Conservation (phyloP, 2,797 vertebrate species). For the Pseudomugil tenellus region DNA sequence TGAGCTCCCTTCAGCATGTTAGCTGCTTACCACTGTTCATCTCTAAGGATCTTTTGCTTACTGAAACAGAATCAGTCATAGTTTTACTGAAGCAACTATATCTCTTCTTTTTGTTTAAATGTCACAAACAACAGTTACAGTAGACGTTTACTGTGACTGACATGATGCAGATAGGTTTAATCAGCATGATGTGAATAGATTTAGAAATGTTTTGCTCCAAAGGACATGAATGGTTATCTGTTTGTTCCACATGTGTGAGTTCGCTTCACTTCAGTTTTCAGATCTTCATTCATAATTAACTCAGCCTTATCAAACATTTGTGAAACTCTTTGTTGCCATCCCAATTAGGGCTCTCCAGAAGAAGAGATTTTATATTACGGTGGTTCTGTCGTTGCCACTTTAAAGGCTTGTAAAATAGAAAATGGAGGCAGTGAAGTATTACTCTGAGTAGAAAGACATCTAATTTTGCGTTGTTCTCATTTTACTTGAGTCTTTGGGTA, state of each 20-base stretch:
- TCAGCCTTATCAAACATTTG: not conserved
- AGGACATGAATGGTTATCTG: not conserved
- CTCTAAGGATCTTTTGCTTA: not conserved
- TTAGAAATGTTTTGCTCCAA: not conserved
- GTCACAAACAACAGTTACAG: not conserved
- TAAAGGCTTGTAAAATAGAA: not conserved
- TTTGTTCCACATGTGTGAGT: not conserved
- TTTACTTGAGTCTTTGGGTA: not conserved
- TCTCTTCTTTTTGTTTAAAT: too few relatives aligned
- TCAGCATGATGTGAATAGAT: not conserved
- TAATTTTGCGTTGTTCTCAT: not conserved
- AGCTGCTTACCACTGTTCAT: conserved; percentile 15
- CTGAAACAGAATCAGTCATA: not conserved
- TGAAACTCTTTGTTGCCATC: not conserved
- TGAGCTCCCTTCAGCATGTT: conserved; percentile 32
- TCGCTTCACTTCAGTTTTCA: not conserved
- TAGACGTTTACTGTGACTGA: not conserved
- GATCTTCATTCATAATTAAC: not conserved
- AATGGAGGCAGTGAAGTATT: not conserved
- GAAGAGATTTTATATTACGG: too few relatives aligned
- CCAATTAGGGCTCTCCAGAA: not conserved
- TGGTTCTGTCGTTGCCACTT: too few relatives aligned
- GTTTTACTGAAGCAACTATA: too few relatives aligned
- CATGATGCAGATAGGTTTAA: not conserved
- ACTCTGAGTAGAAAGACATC: not conserved